Evolutionary conservation across 2,797 vertebrate species (phyloP).

Genomic region (Silurus lanzhouensis): DNA sequence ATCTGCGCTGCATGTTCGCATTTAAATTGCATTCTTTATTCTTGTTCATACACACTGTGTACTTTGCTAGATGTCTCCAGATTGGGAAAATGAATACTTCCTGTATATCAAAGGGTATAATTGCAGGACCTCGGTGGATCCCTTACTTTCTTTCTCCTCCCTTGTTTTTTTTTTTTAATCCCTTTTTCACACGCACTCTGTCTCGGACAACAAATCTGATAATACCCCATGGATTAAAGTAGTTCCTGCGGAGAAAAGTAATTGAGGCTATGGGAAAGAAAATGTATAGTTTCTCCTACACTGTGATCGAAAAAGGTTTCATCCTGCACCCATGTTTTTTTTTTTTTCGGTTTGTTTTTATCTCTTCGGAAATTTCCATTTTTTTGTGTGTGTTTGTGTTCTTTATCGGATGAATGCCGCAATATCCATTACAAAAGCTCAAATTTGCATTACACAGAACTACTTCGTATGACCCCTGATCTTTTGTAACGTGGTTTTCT

Average conservation of each 20-base stretch:
- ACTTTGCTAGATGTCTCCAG: not conserved
- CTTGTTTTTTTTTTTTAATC: conserved; percentile 2
- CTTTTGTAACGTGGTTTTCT: not conserved
- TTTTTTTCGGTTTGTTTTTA: not conserved
- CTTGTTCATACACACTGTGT: not conserved
- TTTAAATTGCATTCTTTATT: not conserved
- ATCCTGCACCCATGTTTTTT: not conserved
- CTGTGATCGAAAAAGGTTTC: not conserved
- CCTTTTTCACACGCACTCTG: not conserved
- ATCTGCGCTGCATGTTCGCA: not conserved
- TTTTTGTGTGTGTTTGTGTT: too few species aligned
- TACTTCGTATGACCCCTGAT: not conserved
- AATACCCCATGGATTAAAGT: conserved; percentile 47
- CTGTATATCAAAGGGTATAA: not conserved
- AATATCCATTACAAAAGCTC: conserved; percentile 52
- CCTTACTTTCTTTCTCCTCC: not conserved
- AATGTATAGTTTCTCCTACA: conserved; percentile 52
- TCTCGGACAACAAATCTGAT: conserved; percentile 38
- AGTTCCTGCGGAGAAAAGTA: conserved; percentile 51
- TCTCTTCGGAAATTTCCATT: too few species aligned
- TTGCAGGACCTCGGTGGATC: not conserved
- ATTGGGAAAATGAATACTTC: not conserved
- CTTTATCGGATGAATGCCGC: conserved; percentile 51
- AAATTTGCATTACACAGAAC: conserved; percentile 45
- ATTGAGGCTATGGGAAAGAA: conserved; percentile 52